These are phyloP conservation scores for Lota lota DNA, from an alignment of 2,113 vertebrate species.

Conservation along the genomic window DNA sequence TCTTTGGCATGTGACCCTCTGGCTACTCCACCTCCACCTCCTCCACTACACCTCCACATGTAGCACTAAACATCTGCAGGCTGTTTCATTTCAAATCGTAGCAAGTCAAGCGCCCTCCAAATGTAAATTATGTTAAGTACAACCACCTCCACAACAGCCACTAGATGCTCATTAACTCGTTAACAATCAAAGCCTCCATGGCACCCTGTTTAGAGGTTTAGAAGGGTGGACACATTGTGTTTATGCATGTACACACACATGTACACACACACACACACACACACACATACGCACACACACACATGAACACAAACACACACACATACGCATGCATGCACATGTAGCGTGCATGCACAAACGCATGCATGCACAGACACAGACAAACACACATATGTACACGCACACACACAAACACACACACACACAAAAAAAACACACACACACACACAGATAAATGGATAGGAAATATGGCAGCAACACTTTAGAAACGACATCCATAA, in stretches of 20 bases:
- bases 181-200: too few species aligned
- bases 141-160: too few species aligned
- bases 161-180: too few species aligned
- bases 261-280: conserved; percentile 9
- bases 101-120: too few species aligned
- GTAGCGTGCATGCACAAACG: conserved; percentile 11
- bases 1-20: too few species aligned
- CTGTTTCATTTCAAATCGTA: too few species aligned
- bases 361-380: not conserved
- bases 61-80: too few species aligned
- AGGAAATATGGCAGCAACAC: conserved; percentile 30
- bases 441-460: not conserved
- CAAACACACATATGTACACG: not conserved
- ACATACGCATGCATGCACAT: not conserved
- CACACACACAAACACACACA: conserved; percentile 17
- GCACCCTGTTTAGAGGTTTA: too few species aligned
- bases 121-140: too few species aligned
- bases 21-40: too few species aligned
- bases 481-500: conserved; percentile 60
- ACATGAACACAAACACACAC: not conserved
- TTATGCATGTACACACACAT: not conserved
- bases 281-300: conserved; percentile 9
- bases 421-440: not conserved
- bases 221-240: too few species aligned
- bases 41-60: too few species aligned